A percentile compares a stretch with the other conserved stretches of the same genome.
These are phyloP conservation scores for Pachyuromys duprasi DNA, from an alignment of 2,797 vertebrate genomes.

Conservation along the genomic window DNA sequence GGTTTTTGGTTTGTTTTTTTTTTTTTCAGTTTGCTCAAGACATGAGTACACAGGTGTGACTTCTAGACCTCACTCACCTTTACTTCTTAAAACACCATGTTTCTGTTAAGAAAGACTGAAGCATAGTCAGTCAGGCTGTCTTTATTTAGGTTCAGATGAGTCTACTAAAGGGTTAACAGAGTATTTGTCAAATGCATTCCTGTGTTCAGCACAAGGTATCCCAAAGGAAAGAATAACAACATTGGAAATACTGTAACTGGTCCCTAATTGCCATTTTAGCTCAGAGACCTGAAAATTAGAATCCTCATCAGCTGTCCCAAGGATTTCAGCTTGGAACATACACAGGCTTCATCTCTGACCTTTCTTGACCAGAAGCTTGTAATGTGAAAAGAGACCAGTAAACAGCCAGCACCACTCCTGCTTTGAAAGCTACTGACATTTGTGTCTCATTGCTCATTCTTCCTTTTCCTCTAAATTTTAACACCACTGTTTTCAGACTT, in stretches of 20 bases:
- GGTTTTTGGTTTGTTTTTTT: too few relatives aligned
- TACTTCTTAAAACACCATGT: neutral
- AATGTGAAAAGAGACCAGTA: neutral
- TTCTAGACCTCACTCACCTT: neutral
- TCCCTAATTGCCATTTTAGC: neutral
- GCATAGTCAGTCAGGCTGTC: neutral
- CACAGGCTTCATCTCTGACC: neutral
- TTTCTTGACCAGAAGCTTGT: neutral
- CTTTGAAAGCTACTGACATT: neutral
- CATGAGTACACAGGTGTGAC: neutral
- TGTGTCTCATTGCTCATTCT: neutral
- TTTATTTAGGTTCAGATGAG: neutral
- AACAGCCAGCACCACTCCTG: neutral
- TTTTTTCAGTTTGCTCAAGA: neutral
- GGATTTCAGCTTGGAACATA: neutral
- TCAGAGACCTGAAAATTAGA: neutral
- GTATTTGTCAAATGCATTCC: neutral
- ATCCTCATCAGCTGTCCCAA: neutral
- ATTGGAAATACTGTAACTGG: neutral
- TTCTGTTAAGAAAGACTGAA: slow-evolving; percentile 9
- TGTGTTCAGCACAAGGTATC: neutral
- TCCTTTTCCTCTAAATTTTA: neutral
- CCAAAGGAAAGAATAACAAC: too few relatives aligned
- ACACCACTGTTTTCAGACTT: neutral
- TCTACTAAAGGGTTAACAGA: neutral